Evolutionary conservation across 2,797 vertebrate species (phyloP).

Genomic region (Garrulus glandarius): DNA sequence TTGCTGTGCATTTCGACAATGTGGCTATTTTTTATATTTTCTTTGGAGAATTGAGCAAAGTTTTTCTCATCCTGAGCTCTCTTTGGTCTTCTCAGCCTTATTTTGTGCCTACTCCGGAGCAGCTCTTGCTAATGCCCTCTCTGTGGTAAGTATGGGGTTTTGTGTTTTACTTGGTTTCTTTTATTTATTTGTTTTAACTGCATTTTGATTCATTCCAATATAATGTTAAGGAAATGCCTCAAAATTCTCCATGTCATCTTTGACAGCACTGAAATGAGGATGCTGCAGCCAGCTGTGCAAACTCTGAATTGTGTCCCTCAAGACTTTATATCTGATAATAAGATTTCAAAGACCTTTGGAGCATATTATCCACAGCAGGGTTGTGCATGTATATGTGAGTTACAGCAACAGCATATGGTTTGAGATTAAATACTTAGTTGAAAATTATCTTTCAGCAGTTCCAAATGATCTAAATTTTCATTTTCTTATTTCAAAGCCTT

Average conservation of each 20-base stretch:
- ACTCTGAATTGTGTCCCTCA: not conserved
- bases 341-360: not conserved
- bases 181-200: not conserved
- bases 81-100: constrained; percentile 77
- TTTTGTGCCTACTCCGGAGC: constrained; percentile 90
- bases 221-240: not conserved
- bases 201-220: not conserved
- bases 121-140: constrained; percentile 84
- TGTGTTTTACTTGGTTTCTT: accelerated
- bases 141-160: constrained; percentile 75
- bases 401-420: not conserved
- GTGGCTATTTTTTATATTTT: not conserved
- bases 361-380: not conserved
- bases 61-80: not conserved
- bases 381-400: not conserved
- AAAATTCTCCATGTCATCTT: not conserved
- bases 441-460: not conserved
- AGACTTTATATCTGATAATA: not conserved
- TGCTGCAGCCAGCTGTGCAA: not conserved
- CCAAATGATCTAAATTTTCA: not conserved
- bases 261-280: not conserved
- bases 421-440: not conserved
- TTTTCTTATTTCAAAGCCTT: not conserved
- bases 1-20: not conserved
- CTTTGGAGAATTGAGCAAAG: not conserved